Evolutionary conservation across 2,888 invertebrate genomes (phyloP).

Genomic region (Tenthredo amoena): DNA sequence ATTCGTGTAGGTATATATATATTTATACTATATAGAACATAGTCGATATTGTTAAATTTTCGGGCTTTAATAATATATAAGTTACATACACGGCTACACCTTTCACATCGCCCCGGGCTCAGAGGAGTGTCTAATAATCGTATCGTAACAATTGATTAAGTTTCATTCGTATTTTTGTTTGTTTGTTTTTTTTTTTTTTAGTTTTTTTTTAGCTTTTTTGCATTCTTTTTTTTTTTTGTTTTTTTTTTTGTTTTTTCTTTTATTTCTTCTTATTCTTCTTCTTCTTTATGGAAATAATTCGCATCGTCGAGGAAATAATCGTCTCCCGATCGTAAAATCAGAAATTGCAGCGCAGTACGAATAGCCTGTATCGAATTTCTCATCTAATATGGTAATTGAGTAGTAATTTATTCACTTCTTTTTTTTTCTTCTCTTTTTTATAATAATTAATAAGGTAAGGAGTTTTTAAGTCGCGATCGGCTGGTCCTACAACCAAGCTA

Average conservation of each 20-base stretch:
- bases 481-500: not conserved
- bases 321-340: constrained; percentile 63
- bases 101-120: constrained; percentile 50
- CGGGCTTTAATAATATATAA: constrained; percentile 55
- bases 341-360: constrained; percentile 62
- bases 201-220: constrained; percentile 34
- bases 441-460: constrained; percentile 55
- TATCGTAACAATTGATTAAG: constrained; percentile 44
- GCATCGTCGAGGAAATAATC: constrained; percentile 52
- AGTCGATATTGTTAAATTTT: constrained; percentile 35
- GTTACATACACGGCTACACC: constrained; percentile 34
- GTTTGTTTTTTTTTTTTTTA: constrained; percentile 43
- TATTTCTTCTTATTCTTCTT: constrained; percentile 53
- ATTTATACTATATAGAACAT: constrained; percentile 8
- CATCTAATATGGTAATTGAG: constrained; percentile 57
- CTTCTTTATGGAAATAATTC: constrained; percentile 43
- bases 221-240: not conserved
- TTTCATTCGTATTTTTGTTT: constrained; percentile 51
- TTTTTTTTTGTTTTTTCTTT: constrained; percentile 48
- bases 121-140: constrained; percentile 55
- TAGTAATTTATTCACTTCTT: constrained; percentile 53
- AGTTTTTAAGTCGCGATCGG: constrained; percentile 24
- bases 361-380: constrained; percentile 58
- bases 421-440: constrained; percentile 51
- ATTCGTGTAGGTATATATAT: constrained; percentile 21